Evolutionary conservation across 2,888 invertebrate species (phyloP).

Genomic region (Caenorhabditis sp.): DNA sequence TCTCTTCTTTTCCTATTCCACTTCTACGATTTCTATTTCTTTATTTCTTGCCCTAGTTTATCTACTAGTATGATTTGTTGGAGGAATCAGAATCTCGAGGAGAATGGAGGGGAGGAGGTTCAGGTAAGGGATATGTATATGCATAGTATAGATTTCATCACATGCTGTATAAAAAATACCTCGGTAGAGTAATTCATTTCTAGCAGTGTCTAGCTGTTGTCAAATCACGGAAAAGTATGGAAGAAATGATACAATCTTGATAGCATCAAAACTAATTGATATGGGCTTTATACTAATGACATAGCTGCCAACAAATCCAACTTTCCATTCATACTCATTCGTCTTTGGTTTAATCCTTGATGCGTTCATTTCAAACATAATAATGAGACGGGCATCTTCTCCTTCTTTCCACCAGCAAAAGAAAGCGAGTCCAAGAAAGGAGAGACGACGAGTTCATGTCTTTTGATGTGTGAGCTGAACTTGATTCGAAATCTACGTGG

Average conservation of each 20-base stretch:
- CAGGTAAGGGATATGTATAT: constrained; percentile 24
- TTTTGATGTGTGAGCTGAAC: constrained; percentile 55
- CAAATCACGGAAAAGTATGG: background rate
- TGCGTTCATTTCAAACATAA: constrained; percentile 33
- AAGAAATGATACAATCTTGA: background rate
- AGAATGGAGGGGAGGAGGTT: constrained; percentile 8
- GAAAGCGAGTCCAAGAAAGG: constrained; percentile 14
- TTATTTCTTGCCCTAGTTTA: background rate
- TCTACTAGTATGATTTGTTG: constrained; percentile 25
- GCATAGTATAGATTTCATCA: constrained; percentile 8
- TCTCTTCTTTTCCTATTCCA: constrained; percentile 20
- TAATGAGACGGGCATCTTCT: constrained; percentile 38
- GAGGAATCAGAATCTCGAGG: constrained; percentile 31
- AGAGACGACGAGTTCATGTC: constrained; percentile 50
- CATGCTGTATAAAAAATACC: background rate
- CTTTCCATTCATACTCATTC: constrained; percentile 6
- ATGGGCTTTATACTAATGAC: constrained; percentile 12
- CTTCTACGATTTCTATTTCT: constrained; percentile 11
- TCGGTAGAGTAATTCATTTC: background rate
- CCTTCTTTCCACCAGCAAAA: background rate
- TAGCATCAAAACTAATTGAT: constrained; percentile 31
- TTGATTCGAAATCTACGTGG: constrained; percentile 59
- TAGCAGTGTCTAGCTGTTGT: background rate
- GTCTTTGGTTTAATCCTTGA: constrained; percentile 42
- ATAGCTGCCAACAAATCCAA: constrained; percentile 15